Percentiles rank a stretch among this genome's conserved stretches.
Evolutionary conservation across 2,888 invertebrate species (phyloP).

Genomic region (Eugnorisma glareosa): DNA sequence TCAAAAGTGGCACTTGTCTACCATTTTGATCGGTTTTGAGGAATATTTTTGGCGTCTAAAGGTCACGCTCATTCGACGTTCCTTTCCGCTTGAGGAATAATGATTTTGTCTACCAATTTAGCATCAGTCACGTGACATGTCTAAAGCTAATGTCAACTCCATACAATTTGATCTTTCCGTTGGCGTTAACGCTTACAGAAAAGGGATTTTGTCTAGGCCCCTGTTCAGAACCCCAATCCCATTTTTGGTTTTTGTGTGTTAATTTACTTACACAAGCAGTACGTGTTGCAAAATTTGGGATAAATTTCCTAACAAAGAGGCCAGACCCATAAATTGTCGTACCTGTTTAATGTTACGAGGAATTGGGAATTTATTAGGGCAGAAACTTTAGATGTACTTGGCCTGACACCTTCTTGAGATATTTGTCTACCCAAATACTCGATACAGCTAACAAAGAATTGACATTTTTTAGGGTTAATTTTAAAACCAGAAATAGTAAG

Average conservation of each 20-base stretch:
- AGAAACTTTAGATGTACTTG: neutral
- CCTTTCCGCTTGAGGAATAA: too few relatives aligned
- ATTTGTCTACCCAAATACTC: slow-evolving; percentile 8
- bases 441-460: neutral
- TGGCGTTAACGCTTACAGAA: too few relatives aligned
- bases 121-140: too few relatives aligned
- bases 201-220: too few relatives aligned
- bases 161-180: too few relatives aligned
- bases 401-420: slow-evolving; percentile 8
- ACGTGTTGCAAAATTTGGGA: neutral
- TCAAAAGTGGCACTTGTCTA: too few relatives aligned
- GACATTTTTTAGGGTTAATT: slow-evolving; percentile 26
- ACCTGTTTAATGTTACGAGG: neutral
- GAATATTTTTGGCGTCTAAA: too few relatives aligned
- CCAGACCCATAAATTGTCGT: slow-evolving; percentile 5
- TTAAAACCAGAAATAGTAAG: neutral
- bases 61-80: too few relatives aligned
- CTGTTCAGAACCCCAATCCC: slow-evolving; percentile 17
- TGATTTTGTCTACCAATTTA: too few relatives aligned
- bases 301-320: neutral
- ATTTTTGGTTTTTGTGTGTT: neutral
- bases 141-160: too few relatives aligned
- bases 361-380: neutral
- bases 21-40: too few relatives aligned
- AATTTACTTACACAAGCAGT: slow-evolving; percentile 1